Evolutionary conservation across 1,140 invertebrate species (phyloP), one percentile per base, ranked within the genome.

Genomic region (Leptinotarsa texana): DNA sequence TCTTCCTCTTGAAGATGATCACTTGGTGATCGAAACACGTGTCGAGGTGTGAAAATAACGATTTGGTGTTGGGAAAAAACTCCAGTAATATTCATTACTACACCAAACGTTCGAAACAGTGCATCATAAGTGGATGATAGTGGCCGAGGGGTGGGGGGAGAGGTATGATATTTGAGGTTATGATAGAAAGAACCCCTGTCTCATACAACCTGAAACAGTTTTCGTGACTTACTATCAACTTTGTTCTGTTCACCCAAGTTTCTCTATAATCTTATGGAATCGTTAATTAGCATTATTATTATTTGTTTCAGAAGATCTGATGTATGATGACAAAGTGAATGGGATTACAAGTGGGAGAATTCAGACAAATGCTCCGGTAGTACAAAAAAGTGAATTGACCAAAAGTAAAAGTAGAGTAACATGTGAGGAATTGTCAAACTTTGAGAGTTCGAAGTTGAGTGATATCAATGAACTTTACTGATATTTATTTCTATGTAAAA

Each of bases 401-500:
- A 13, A 33, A 17, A 42, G 17, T 17, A 67, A 24, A 42, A 42
- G 15, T 17, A 24, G 27, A 27, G 65, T 67, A 17, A 42, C 24
- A 48, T 57, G 66, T 13, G 66, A 69, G 48, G 68, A 63, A 48
- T n/a, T 63, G 27, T 27, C 67, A 8, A 42, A 69, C 21, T 63
- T 51, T 42, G 61, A 69, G 63, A 63, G 69, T 70, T 72, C 67
- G 27, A 69, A 75, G 62, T 57, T 69, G 15, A 75, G 69, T 72
- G 69, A 72, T 72, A 65, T 69, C 72, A 70, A 72, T 72, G 74
- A 65, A 66, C 51, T 33, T 68, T 71, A 75, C 69, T 75, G 74
- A 75, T 75, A 75, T 75, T 75, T 75, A 74, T 74, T 74, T 69
- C 72, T 75, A 72, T 75, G 68, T 72, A 75, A 67, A 33, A 42